A percentile compares a stretch with the other conserved stretches of the same genome.
Conservation (phyloP, 2,113 vertebrate species). For the Poicephalus meyeri region DNA sequence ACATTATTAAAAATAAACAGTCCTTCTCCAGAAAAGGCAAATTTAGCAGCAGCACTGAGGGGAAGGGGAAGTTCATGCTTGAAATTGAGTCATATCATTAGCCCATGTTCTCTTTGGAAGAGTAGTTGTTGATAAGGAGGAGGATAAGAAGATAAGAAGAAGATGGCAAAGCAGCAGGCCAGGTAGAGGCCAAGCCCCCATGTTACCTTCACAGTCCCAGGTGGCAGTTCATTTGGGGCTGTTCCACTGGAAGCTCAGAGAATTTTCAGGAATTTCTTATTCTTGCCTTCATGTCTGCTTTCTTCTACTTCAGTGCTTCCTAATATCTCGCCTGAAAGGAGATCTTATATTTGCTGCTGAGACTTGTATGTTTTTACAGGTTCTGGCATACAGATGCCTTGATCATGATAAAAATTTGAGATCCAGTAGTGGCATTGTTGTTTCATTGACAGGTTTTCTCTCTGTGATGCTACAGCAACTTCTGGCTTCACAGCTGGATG, state of each 20-base stretch:
- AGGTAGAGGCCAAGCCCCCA: background rate
- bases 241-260: background rate
- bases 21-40: background rate
- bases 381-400: background rate
- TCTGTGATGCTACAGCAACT: background rate
- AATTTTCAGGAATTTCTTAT: background rate
- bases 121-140: background rate
- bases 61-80: background rate
- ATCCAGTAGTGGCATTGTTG: fast-evolving
- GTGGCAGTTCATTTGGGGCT: background rate
- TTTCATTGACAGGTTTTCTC: background rate
- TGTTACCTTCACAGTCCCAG: background rate
- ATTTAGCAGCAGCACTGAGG: background rate
- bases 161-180: background rate
- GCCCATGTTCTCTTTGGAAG: background rate
- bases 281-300: background rate
- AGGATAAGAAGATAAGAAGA: background rate
- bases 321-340: background rate
- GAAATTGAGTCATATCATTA: background rate
- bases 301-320: background rate
- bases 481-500: background rate
- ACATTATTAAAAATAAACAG: background rate
- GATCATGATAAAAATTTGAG: background rate
- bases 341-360: background rate
- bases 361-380: background rate